Evolutionary conservation across 2,113 vertebrate genomes (phyloP).

Genomic region (Platanista minor): DNA sequence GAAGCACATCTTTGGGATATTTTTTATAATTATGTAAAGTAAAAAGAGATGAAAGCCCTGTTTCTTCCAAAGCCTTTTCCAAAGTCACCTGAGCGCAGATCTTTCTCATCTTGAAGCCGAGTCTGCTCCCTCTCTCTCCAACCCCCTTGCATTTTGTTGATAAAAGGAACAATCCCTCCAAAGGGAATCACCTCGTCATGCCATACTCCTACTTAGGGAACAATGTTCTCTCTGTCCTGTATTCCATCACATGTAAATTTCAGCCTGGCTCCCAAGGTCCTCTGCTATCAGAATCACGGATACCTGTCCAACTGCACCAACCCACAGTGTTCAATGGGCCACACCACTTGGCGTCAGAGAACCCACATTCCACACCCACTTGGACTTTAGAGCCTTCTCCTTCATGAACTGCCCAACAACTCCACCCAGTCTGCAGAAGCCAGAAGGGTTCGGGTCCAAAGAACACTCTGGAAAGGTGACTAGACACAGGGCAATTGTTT

Average conservation of each 20-base stretch:
- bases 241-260: too few relatives aligned
- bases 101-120: background rate
- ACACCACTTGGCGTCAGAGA: too few relatives aligned
- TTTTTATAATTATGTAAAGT: background rate
- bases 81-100: background rate
- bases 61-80: background rate
- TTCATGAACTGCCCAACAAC: background rate
- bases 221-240: background rate
- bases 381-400: background rate
- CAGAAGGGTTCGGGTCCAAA: background rate
- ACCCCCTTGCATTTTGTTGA: background rate
- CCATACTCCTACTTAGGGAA: background rate
- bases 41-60: background rate
- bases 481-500: background rate
- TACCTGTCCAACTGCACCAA: background rate
- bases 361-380: background rate
- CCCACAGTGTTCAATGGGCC: fast-evolving
- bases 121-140: background rate
- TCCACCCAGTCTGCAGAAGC: background rate
- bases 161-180: background rate
- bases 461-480: background rate
- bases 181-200: background rate
- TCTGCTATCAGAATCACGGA: background rate
- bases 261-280: background rate
- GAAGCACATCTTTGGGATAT: background rate